Evolutionary conservation across 1,140 invertebrate genomes (phyloP).

Genomic region (Trissolcus basalis): DNA sequence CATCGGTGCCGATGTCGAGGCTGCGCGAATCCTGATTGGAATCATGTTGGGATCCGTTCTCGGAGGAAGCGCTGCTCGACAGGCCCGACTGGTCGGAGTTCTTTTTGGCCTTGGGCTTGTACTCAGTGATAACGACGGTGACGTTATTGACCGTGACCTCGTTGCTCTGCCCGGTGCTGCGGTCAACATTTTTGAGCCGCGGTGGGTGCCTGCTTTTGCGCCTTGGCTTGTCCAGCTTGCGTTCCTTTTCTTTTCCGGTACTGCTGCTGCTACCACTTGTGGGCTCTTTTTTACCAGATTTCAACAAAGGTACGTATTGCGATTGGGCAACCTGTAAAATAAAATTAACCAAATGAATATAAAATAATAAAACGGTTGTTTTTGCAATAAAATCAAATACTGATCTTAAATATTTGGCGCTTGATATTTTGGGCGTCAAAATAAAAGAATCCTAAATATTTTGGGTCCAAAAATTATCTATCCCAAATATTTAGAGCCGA

Average conservation of each 20-base stretch:
- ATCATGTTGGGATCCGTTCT: conserved; percentile 80
- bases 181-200: conserved; percentile 91
- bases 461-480: no score
- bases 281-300: conserved; percentile 79
- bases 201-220: conserved; percentile 80
- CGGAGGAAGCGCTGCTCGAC: conserved; percentile 79
- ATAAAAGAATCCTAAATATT: no score
- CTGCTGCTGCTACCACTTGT: conserved; percentile 78
- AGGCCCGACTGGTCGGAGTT: conserved; percentile 76
- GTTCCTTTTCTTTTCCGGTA: conserved; percentile 75
- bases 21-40: conserved; percentile 80
- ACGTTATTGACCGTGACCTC: conserved; percentile 97
- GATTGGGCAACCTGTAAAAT: conserved; percentile 75
- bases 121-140: conserved; percentile 97
- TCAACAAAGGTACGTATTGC: conserved; percentile 83
- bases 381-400: no score
- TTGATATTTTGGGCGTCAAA: no score
- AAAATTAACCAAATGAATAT: no score
- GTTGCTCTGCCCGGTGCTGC: conserved; percentile 90
- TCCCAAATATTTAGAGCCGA: no score
- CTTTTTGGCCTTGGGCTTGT: conserved; percentile 88
- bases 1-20: conserved; percentile 75
- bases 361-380: no score
- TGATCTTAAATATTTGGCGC: no score
- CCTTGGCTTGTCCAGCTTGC: conserved; percentile 72